These are phyloP conservation scores for Anas platyrhynchos DNA, from an alignment of 2,113 vertebrate genomes.

Conservation along the genomic window DNA sequence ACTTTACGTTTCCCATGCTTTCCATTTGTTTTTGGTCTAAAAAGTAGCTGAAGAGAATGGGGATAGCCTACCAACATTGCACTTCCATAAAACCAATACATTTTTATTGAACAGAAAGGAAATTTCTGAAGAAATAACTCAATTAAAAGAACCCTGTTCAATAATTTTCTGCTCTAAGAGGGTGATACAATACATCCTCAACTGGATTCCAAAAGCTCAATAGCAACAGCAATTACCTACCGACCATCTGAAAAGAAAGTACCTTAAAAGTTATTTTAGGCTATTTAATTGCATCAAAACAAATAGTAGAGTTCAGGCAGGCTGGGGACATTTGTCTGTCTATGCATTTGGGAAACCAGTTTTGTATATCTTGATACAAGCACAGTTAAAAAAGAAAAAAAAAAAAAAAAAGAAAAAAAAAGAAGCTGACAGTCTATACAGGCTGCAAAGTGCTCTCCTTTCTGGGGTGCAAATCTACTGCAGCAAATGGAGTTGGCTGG, in stretches of 20 bases:
- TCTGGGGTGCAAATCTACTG: neutral
- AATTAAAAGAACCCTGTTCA: neutral
- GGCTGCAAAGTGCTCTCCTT: neutral
- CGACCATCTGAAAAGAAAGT: neutral
- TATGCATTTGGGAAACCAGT: neutral
- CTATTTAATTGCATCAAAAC: neutral
- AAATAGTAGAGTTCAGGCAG: neutral
- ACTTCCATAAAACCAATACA: neutral
- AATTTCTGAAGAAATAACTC: neutral
- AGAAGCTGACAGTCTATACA: neutral
- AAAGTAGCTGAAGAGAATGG: neutral
- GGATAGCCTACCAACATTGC: neutral
- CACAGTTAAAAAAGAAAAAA: no score
- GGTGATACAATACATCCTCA: neutral
- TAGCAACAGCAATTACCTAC: neutral
- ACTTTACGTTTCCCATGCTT: neutral
- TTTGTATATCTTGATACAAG: neutral
- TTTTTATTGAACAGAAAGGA: neutral
- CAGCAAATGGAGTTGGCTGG: neutral
- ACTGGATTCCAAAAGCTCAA: neutral
- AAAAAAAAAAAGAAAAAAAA: neutral
- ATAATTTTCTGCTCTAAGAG: neutral
- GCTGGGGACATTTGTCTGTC: neutral
- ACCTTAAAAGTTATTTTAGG: neutral
- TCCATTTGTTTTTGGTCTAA: neutral